Conservation (phyloP, 2,797 vertebrate species). For the Moxostoma hubbsi region DNA sequence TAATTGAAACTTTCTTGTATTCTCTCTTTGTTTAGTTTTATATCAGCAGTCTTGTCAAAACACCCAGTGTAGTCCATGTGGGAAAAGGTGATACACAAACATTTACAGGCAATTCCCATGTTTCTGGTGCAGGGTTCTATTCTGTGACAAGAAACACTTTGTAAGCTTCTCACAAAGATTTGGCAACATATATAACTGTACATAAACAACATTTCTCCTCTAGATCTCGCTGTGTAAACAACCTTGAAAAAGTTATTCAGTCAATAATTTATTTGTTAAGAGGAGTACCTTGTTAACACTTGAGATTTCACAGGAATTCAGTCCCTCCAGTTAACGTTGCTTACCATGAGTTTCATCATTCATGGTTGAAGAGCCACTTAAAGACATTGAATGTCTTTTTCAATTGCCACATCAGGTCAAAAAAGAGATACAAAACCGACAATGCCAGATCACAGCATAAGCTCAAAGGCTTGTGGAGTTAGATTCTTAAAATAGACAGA, state of each 20-base stretch:
- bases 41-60: slow-evolving; percentile 13
- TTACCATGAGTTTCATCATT: slow-evolving; percentile 18
- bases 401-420: slow-evolving; percentile 56
- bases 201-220: slow-evolving; percentile 30
- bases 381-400: slow-evolving; percentile 14
- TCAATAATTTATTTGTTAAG: slow-evolving; percentile 18
- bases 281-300: background rate
- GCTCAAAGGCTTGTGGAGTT: slow-evolving; percentile 65
- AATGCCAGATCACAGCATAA: slow-evolving; percentile 54
- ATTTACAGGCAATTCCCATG: background rate
- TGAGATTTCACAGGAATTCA: slow-evolving; percentile 12
- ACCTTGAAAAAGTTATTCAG: background rate
- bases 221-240: slow-evolving; percentile 12
- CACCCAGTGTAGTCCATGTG: slow-evolving; percentile 19
- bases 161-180: slow-evolving; percentile 26
- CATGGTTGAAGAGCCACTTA: slow-evolving; percentile 9
- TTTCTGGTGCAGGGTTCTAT: slow-evolving; percentile 24
- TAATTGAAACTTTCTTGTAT: background rate
- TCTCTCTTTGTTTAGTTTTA: slow-evolving; percentile 6
- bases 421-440: slow-evolving; percentile 56
- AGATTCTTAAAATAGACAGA: slow-evolving; percentile 71
- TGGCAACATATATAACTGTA: slow-evolving; percentile 47
- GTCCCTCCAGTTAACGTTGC: background rate
- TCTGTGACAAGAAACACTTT: slow-evolving; percentile 40
- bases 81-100: slow-evolving; percentile 34